Percentiles rank a stretch among this genome's conserved stretches.
These are phyloP conservation scores for Monopterus albus DNA, from an alignment of 2,113 vertebrate genomes.

Conservation along the genomic window DNA sequence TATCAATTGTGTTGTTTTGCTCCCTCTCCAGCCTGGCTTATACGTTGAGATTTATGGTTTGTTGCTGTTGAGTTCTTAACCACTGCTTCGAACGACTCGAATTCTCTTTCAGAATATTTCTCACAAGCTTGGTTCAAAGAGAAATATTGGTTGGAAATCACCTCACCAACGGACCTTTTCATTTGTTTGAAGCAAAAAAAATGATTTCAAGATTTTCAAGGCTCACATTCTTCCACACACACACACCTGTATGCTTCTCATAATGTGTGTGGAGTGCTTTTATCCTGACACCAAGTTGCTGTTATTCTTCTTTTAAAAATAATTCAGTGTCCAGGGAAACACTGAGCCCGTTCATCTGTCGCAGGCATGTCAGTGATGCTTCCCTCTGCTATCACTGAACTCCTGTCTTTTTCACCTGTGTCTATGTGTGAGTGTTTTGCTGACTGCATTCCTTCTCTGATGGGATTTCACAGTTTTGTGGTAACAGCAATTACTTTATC, in stretches of 20 bases:
- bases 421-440: slow-evolving; percentile 1
- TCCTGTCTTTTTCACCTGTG: slow-evolving; percentile 13
- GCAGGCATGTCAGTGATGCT: neutral
- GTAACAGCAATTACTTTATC: slow-evolving; percentile 41
- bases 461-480: slow-evolving; percentile 48
- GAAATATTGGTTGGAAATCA: too few species aligned
- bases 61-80: too few species aligned
- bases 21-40: too few species aligned
- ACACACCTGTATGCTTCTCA: neutral
- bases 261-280: neutral
- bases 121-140: too few species aligned
- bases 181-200: too few species aligned
- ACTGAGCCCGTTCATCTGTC: neutral
- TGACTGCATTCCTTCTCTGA: slow-evolving; percentile 9
- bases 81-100: too few species aligned
- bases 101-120: too few species aligned
- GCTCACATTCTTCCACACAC: too few species aligned
- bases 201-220: too few species aligned
- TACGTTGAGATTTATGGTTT: too few species aligned
- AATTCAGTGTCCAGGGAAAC: neutral
- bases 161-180: too few species aligned
- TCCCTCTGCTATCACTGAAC: slow-evolving; percentile 3
- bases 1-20: too few species aligned
- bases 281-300: neutral
- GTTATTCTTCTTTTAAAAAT: neutral